Conservation (phyloP, 2,888 invertebrate species). For the Drosophila hamatofila region DNA sequence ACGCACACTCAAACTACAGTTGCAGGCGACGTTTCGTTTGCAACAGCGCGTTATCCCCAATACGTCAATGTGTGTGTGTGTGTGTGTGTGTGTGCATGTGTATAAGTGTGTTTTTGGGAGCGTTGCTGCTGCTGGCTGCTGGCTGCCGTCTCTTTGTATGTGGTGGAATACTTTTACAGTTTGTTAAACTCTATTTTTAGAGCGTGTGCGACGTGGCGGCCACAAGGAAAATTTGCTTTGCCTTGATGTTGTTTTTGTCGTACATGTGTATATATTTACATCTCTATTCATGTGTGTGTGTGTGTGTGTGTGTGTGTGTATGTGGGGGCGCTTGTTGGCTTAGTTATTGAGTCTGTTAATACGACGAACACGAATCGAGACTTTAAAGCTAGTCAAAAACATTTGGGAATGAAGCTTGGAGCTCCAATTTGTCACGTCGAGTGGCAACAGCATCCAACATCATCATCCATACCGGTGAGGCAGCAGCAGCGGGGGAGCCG, state of each 20-base stretch:
- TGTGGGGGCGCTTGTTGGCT: constrained; percentile 75
- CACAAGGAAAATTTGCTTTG: constrained; percentile 64
- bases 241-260: constrained; percentile 45
- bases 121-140: constrained; percentile 32
- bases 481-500: constrained; percentile 3
- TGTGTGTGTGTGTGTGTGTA: constrained; percentile 14
- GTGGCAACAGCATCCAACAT: constrained; percentile 1
- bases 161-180: constrained; percentile 79
- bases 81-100: constrained; percentile 14
- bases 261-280: constrained; percentile 26
- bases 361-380: constrained; percentile 67
- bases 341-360: constrained; percentile 67
- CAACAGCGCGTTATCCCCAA: constrained; percentile 64
- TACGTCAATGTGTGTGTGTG: constrained; percentile 36
- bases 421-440: constrained; percentile 59
- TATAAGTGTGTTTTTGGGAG: constrained; percentile 48
- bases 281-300: constrained; percentile 10
- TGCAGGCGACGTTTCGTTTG: constrained; percentile 38
- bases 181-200: constrained; percentile 80
- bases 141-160: constrained; percentile 64
- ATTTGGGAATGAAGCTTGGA: constrained; percentile 47
- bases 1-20: constrained; percentile 27
- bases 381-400: constrained; percentile 43
- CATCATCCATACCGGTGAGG: background rate
- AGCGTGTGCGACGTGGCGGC: constrained; percentile 67